These are phyloP conservation scores for Podarcis lilfordi DNA, from an alignment of 2,797 vertebrate genomes.

Conservation along the genomic window DNA sequence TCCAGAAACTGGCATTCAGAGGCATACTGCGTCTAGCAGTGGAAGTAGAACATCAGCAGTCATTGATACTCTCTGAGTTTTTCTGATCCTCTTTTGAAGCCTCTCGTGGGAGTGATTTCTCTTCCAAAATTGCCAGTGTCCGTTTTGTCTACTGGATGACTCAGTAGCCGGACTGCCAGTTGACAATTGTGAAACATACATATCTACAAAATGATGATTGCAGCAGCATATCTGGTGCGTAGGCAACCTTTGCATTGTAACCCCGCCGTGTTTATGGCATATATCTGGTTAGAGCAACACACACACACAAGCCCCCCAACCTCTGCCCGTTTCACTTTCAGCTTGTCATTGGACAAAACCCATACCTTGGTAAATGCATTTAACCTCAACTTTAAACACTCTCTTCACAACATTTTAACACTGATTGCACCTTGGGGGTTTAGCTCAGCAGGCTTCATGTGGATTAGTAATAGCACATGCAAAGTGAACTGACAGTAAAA, in stretches of 20 bases:
- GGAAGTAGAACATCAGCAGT: too few relatives aligned
- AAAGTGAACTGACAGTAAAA: constrained; percentile 73
- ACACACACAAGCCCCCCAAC: too few relatives aligned
- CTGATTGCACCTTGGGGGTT: constrained; percentile 62
- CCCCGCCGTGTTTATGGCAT: constrained; percentile 31
- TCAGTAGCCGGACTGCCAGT: not conserved
- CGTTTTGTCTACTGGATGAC: not conserved
- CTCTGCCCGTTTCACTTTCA: constrained; percentile 9
- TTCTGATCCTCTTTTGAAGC: too few relatives aligned
- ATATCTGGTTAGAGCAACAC: not conserved
- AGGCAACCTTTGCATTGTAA: not conserved
- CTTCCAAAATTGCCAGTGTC: not conserved
- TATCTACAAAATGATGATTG: not conserved
- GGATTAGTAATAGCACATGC: constrained; percentile 71
- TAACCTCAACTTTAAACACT: constrained; percentile 65
- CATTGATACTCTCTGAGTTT: too few relatives aligned
- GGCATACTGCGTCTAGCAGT: too few relatives aligned
- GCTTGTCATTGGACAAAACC: constrained; percentile 60
- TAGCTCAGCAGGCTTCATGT: constrained; percentile 55
- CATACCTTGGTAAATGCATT: constrained; percentile 71
- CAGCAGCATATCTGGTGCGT: not conserved
- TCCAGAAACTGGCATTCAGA: too few relatives aligned
- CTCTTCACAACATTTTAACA: constrained; percentile 47
- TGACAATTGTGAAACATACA: too few relatives aligned
- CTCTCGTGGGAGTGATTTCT: too few relatives aligned